Conservation (phyloP, 2,113 vertebrate genomes). For the Bungarus multicinctus region DNA sequence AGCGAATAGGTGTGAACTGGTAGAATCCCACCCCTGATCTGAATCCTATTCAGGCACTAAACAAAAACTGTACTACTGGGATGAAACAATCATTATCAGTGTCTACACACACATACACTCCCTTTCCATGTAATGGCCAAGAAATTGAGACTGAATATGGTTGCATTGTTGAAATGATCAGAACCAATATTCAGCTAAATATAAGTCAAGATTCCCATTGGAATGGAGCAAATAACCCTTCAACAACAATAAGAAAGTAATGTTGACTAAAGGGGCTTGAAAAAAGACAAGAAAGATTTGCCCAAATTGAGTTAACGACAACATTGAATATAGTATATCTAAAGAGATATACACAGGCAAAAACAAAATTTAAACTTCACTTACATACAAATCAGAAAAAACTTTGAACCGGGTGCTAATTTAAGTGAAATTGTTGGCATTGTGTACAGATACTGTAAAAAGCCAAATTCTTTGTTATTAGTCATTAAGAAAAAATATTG, state of each 20-base stretch:
- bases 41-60: background rate
- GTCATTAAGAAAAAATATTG: background rate
- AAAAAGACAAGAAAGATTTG: background rate
- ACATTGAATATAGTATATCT: background rate
- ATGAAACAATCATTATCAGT: background rate
- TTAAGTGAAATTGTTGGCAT: background rate
- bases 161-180: background rate
- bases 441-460: background rate
- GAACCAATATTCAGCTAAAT: background rate
- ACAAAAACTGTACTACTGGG: background rate
- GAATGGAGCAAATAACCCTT: background rate
- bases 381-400: background rate
- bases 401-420: background rate
- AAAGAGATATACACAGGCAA: background rate
- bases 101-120: background rate
- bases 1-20: too few species aligned
- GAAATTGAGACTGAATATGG: background rate
- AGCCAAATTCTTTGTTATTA: background rate
- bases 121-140: background rate
- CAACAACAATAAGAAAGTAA: background rate
- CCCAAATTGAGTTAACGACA: background rate
- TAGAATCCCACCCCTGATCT: too few species aligned
- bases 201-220: background rate
- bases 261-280: background rate
- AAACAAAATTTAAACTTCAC: background rate